Conservation (phyloP, 2,797 vertebrate genomes). For the Myiotriccus ornatus region DNA sequence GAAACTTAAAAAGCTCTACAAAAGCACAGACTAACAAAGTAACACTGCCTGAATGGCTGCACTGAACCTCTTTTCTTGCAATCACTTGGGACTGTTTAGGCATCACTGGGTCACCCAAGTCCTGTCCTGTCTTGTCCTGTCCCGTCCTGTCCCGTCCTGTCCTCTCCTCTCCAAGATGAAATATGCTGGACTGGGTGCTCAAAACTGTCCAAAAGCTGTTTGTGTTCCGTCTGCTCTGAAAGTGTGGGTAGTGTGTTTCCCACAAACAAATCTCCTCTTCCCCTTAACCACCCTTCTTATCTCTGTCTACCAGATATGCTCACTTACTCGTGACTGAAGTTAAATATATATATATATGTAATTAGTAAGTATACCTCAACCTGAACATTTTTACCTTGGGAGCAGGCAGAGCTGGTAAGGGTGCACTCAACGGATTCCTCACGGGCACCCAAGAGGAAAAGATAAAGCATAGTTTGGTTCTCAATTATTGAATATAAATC, state of each 20-base stretch:
- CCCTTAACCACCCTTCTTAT: neutral
- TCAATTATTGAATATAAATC: neutral
- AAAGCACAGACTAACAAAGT: neutral
- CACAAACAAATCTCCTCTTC: neutral
- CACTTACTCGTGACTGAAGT: neutral
- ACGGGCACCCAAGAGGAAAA: neutral
- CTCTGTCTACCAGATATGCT: neutral
- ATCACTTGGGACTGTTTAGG: no score
- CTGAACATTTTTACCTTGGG: neutral
- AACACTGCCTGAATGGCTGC: neutral
- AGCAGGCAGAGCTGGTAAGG: neutral
- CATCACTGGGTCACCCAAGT: no score
- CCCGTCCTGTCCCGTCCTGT: no score
- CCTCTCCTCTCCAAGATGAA: no score
- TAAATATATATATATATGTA: neutral
- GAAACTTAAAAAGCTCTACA: neutral
- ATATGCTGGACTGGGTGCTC: no score
- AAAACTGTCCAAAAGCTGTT: no score
- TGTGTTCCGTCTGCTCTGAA: neutral
- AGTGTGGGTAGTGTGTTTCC: neutral
- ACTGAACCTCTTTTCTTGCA: no score
- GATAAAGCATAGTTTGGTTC: neutral
- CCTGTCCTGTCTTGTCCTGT: no score
- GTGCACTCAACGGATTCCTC: neutral
- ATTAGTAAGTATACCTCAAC: neutral